phyloP scores from a whole-genome alignment of 30 jellyfish, hydroid and myxozoan species.

The Hydractinia echinata region DNA sequence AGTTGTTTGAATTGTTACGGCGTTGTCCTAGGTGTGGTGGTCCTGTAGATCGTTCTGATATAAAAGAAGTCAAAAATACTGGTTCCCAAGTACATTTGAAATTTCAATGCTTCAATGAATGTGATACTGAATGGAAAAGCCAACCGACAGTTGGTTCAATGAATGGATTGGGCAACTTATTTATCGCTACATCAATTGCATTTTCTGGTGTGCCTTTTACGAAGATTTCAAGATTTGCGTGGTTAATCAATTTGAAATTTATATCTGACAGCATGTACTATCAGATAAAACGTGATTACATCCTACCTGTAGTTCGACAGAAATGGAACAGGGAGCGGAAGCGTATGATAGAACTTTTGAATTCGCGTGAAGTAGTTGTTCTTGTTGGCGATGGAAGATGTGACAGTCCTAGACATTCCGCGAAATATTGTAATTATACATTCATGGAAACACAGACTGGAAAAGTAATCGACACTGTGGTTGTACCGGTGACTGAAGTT shows the following conservation, averaged over 20 bases:
- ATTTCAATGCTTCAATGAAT: not conserved
- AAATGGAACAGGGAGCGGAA: conserved; percentile 19
- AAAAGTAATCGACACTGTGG: not conserved
- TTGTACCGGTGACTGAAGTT: conserved; percentile 16
- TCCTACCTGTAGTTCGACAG: conserved; percentile 5
- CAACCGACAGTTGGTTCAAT: conserved; percentile 1
- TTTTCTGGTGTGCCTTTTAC: conserved; percentile 14
- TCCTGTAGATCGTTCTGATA: conserved; percentile 10
- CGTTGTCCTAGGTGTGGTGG: conserved; percentile 2
- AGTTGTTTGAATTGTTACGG: not conserved
- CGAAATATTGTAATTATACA: conserved; percentile 3
- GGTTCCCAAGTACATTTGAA: conserved; percentile 1
- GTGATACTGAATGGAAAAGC: not conserved
- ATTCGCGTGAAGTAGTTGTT: conserved; percentile 1
- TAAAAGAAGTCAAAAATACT: not conserved
- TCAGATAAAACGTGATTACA: conserved; percentile 5
- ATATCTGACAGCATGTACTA: not conserved
- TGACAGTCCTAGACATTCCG: conserved; percentile 1
- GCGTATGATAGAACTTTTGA: not conserved
- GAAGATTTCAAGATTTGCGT: conserved; percentile 15
- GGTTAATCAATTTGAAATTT: conserved; percentile 2
- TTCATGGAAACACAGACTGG: conserved; percentile 1
- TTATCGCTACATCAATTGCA: not conserved
- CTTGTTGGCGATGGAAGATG: conserved; percentile 12
- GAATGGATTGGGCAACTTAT: not conserved